Conservation (phyloP, 2,888 invertebrate species). For the Spatulosminthurus flaviceps region DNA sequence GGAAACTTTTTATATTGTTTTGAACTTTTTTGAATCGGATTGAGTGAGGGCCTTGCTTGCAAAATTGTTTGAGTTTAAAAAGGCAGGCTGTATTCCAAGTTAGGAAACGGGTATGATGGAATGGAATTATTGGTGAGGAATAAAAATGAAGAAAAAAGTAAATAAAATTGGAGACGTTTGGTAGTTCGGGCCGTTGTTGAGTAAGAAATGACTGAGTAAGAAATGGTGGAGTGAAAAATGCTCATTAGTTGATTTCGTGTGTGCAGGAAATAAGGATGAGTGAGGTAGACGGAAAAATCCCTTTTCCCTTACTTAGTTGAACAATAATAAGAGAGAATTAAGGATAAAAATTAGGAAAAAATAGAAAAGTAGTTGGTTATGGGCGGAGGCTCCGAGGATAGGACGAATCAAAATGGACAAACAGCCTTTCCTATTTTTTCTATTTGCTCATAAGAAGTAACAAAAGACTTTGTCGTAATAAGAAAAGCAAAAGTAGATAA, state of each 20-base stretch:
- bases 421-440: not conserved
- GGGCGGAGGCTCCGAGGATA: not conserved
- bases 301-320: conserved; percentile 18
- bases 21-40: too few relatives aligned
- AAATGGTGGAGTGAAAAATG: not conserved
- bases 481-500: not conserved
- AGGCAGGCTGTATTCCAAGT: too few relatives aligned
- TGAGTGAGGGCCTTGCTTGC: too few relatives aligned
- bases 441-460: not conserved
- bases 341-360: not conserved
- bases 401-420: not conserved
- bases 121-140: not conserved
- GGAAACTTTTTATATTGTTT: too few relatives aligned
- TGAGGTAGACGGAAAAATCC: not conserved
- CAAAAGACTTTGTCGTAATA: conserved; percentile 2
- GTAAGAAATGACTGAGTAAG: conserved; percentile 4
- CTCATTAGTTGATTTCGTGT: not conserved
- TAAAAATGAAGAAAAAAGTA: not conserved
- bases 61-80: too few relatives aligned
- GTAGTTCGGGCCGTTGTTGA: not conserved
- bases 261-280: not conserved
- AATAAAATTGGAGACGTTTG: not conserved
- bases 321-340: conserved; percentile 9
- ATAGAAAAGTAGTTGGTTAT: not conserved
- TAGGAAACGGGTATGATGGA: too few relatives aligned